Conservation (phyloP, 1,140 invertebrate genomes). For the Philaenus spumarius region DNA sequence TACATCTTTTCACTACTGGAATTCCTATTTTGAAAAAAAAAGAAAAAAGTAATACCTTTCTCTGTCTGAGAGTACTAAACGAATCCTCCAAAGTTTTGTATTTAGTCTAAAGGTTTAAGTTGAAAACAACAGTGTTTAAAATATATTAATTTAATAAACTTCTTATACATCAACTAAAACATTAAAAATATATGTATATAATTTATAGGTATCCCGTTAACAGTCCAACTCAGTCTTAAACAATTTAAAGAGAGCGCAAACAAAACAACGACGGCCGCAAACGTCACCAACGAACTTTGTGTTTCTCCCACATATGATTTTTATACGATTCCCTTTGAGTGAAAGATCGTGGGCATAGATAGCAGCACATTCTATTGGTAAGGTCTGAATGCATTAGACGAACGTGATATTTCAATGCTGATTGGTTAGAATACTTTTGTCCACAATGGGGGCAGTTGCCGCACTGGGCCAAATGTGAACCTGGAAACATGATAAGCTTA, state of each 20-base stretch:
- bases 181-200: no score
- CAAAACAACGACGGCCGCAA: neutral
- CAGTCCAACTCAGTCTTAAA: no score
- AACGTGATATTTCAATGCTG: slow-evolving; percentile 60
- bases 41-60: no score
- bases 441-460: slow-evolving; percentile 54
- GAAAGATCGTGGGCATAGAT: slow-evolving; percentile 55
- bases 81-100: no score
- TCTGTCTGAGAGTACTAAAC: no score
- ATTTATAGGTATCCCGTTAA: no score
- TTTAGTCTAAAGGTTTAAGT: neutral
- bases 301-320: slow-evolving; percentile 55
- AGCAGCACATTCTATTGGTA: slow-evolving; percentile 55
- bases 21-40: no score
- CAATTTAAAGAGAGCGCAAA: neutral
- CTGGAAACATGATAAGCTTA: slow-evolving; percentile 19
- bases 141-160: no score
- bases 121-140: neutral
- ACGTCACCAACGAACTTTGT: slow-evolving; percentile 51
- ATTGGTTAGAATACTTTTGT: slow-evolving; percentile 56
- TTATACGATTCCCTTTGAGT: slow-evolving; percentile 56
- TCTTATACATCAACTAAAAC: no score
- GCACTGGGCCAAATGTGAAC: slow-evolving; percentile 31
- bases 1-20: no score
- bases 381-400: slow-evolving; percentile 58